phyloP scores from a whole-genome alignment of 2,797 vertebrate species.

The Allobates femoralis region DNA sequence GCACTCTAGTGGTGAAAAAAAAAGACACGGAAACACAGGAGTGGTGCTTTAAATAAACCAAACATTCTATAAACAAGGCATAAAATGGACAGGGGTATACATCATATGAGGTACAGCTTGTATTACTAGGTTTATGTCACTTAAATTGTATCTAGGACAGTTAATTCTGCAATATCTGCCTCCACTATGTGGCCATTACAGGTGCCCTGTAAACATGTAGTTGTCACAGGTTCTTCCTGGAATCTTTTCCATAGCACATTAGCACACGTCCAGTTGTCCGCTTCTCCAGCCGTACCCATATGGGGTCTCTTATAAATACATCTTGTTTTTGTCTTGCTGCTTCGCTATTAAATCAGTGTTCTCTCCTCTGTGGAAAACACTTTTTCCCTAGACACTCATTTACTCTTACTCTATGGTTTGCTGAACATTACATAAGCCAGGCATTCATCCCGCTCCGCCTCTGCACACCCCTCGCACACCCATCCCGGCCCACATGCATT shows the following conservation, averaged over 20 bases:
- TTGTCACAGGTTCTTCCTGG: not conserved
- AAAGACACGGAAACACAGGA: no score
- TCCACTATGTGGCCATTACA: not conserved
- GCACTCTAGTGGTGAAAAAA: no score
- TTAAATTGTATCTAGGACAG: no score
- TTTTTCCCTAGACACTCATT: slow-evolving; percentile 9
- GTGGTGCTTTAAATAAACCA: no score
- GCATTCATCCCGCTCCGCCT: slow-evolving; percentile 47
- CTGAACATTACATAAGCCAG: slow-evolving; percentile 42
- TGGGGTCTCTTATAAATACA: not conserved
- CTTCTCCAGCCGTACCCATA: not conserved
- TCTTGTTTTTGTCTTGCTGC: slow-evolving; percentile 1
- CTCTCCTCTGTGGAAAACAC: slow-evolving; percentile 25
- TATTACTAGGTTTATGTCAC: no score
- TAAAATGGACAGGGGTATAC: no score
- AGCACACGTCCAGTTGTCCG: not conserved
- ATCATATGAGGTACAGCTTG: no score
- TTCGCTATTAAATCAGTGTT: not conserved
- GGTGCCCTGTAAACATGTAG: not conserved
- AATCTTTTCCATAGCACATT: not conserved
- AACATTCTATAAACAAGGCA: no score
- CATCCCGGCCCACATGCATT: slow-evolving; percentile 5
- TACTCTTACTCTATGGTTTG: not conserved
- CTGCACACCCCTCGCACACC: slow-evolving; percentile 36
- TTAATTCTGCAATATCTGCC: not conserved